These are phyloP conservation scores for Dreissena polymorpha DNA, from an alignment of 1,140 invertebrate genomes.

Conservation along the genomic window DNA sequence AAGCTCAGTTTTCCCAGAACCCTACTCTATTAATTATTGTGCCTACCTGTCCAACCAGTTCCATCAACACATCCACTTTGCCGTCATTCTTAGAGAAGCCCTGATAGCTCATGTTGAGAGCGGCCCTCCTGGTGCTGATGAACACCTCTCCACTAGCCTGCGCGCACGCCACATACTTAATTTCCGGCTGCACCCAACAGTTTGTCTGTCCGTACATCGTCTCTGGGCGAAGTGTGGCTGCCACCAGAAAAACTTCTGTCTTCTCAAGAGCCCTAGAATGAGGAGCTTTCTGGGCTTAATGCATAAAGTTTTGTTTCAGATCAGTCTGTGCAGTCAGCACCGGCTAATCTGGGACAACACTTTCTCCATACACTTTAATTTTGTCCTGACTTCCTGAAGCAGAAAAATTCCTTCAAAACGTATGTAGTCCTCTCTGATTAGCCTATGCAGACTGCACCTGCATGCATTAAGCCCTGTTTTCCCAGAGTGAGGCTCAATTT, in stretches of 20 bases:
- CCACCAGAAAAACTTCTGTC: constrained; percentile 91
- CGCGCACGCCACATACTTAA: constrained; percentile 93
- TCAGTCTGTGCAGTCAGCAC: too few species aligned
- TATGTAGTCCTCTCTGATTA: too few species aligned
- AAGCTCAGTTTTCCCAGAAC: too few species aligned
- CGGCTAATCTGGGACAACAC: too few species aligned
- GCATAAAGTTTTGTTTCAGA: too few species aligned
- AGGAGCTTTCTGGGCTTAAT: constrained; percentile 12
- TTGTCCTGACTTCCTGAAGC: too few species aligned
- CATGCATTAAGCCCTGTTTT: too few species aligned
- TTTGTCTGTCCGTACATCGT: constrained; percentile 99
- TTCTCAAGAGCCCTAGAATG: constrained; percentile 61
- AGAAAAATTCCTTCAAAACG: too few species aligned
- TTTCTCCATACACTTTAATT: too few species aligned
- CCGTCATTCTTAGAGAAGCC: constrained; percentile 92
- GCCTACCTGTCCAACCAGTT: constrained; percentile 86
- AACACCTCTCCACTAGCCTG: constrained; percentile 87
- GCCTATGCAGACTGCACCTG: too few species aligned
- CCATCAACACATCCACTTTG: constrained; percentile 86
- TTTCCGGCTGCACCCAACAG: constrained; percentile 98
- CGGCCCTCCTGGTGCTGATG: constrained; percentile 92
- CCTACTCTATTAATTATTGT: too few species aligned
- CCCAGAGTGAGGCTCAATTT: too few species aligned
- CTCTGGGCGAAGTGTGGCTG: constrained; percentile 98
- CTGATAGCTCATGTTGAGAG: constrained; percentile 98